Percentiles rank a stretch among this genome's conserved stretches.
Evolutionary conservation across 2,888 invertebrate species (phyloP).

Genomic region (Margaritifera margaritifera): DNA sequence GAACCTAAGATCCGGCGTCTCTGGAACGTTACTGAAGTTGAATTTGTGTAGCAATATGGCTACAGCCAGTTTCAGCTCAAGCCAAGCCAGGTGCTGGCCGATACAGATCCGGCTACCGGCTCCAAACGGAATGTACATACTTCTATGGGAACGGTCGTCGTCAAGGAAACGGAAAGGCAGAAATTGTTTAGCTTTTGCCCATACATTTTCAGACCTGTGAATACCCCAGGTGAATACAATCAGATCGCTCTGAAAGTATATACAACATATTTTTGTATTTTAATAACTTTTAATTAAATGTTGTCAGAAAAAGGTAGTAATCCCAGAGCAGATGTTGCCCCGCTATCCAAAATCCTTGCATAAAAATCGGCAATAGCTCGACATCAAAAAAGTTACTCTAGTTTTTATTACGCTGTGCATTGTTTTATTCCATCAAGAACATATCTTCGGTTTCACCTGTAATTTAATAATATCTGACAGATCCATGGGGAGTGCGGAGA

Average conservation of each 20-base stretch:
- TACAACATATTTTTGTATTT: neutral
- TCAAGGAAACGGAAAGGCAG: constrained; percentile 43
- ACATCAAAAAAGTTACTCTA: no score
- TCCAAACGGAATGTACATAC: constrained; percentile 52
- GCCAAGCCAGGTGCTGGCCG: constrained; percentile 50
- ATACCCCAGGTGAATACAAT: constrained; percentile 55
- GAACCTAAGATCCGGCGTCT: constrained; percentile 42
- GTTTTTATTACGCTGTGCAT: no score
- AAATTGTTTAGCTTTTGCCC: constrained; percentile 40
- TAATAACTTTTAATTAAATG: no score
- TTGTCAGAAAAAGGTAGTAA: no score
- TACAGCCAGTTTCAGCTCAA: constrained; percentile 47
- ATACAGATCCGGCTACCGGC: constrained; percentile 55
- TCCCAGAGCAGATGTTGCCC: no score
- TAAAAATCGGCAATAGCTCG: no score
- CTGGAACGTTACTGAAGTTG: constrained; percentile 27
- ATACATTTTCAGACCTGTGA: constrained; percentile 40
- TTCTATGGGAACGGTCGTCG: constrained; percentile 3
- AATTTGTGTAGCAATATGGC: constrained; percentile 41
- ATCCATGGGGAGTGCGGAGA: no score
- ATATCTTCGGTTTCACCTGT: no score
- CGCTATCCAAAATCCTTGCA: no score
- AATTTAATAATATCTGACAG: no score
- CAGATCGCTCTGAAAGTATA: constrained; percentile 41
- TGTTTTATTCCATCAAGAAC: no score